Evolutionary conservation across 53 echinoderm and acorn worm genomes (phyloP).

Genomic region (Actinopyga echinites): DNA sequence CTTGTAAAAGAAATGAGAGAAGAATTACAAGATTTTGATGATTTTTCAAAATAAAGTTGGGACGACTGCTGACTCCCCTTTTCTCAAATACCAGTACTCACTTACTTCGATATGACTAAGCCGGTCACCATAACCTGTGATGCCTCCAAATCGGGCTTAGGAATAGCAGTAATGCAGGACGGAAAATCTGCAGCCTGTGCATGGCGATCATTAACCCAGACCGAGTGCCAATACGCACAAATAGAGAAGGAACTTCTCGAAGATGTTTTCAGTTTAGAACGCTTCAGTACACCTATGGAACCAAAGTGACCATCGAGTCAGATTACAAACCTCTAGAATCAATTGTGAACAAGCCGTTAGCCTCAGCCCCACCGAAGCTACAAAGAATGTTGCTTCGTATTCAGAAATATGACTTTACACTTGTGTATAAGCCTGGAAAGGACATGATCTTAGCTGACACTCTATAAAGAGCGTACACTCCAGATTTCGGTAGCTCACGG

Average conservation of each 20-base stretch:
- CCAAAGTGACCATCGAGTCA: neutral
- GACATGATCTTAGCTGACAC: slow-evolving; percentile 28
- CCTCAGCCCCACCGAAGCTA: slow-evolving; percentile 50
- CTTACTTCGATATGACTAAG: slow-evolving; percentile 51
- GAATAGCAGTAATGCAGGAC: slow-evolving; percentile 48
- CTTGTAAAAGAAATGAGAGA: too few relatives aligned
- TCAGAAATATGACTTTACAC: slow-evolving; percentile 24
- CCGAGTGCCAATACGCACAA: slow-evolving; percentile 38
- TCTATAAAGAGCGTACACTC: neutral
- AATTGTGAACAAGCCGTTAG: slow-evolving; percentile 42
- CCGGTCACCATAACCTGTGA: slow-evolving; percentile 59
- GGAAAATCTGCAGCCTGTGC: slow-evolving; percentile 39
- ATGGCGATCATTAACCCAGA: slow-evolving; percentile 1
- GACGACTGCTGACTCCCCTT: too few relatives aligned
- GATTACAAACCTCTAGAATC: slow-evolving; percentile 38
- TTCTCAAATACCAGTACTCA: slow-evolving; percentile 55
- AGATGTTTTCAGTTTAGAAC: slow-evolving; percentile 22
- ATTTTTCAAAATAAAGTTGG: too few relatives aligned
- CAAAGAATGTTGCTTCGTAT: slow-evolving; percentile 58
- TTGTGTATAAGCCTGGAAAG: slow-evolving; percentile 9
- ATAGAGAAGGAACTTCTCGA: slow-evolving; percentile 49
- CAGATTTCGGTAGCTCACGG: neutral
- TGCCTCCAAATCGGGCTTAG: slow-evolving; percentile 51
- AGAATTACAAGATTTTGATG: too few relatives aligned
- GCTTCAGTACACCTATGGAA: too few relatives aligned